Evolutionary conservation across 2,888 invertebrate genomes (phyloP).

Genomic region (Ecliptopera silaceata): DNA sequence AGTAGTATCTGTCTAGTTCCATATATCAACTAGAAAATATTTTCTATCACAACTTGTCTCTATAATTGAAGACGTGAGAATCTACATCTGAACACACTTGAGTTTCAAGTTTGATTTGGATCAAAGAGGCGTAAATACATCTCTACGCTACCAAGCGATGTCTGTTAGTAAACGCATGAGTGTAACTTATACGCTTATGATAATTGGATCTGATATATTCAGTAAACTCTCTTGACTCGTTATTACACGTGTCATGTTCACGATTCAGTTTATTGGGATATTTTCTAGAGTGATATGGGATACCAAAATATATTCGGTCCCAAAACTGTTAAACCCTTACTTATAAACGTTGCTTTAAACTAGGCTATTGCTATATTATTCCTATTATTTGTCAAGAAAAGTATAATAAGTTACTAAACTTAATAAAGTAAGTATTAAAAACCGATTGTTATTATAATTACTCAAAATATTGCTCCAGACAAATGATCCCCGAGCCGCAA

Average conservation of each 20-base stretch:
- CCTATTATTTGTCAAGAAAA: no score
- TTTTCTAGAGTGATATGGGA: constrained; percentile 1
- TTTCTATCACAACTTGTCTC: no score
- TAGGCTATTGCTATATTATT: no score
- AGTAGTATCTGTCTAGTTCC: no score
- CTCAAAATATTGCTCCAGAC: constrained; percentile 44
- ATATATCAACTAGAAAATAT: no score
- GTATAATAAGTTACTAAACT: no score
- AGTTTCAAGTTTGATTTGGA: constrained; percentile 22
- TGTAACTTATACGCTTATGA: constrained; percentile 18
- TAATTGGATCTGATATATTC: constrained; percentile 22
- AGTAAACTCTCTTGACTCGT: neutral
- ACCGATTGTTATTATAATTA: neutral
- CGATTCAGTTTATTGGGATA: constrained; percentile 15
- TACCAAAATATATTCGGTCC: no score
- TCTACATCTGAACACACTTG: constrained; percentile 12
- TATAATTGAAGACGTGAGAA: neutral
- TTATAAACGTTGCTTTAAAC: no score
- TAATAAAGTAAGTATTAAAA: no score
- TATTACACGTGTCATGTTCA: constrained; percentile 18
- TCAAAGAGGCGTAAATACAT: constrained; percentile 15
- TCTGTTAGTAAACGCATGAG: constrained; percentile 15
- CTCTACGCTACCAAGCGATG: neutral
- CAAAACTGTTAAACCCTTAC: neutral
- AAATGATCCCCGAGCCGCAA: constrained; percentile 75